Evolutionary conservation across 2,113 vertebrate species (phyloP), one percentile per base, ranked within the genome.

Genomic region (Petrocephalus microphthalmus): DNA sequence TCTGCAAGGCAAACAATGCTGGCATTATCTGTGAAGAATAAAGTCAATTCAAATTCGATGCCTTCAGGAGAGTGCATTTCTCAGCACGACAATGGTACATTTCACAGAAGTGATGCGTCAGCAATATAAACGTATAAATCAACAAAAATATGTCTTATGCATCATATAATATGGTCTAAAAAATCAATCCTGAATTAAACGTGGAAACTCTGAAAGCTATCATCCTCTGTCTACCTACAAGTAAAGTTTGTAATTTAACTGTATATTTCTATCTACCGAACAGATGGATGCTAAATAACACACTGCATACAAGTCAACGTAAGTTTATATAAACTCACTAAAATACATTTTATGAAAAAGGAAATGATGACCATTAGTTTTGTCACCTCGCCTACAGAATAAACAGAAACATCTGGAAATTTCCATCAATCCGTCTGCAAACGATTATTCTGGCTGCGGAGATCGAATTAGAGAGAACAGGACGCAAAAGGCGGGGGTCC

Each of bases 41-140:
- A 49, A 83, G 33, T 47, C 17, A 49, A 47, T 64, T 64, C 60
- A 29, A n/a, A 64, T 83, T 22, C 45, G 4, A 49, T n/a, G 20
- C 49, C 49, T 84, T 84, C 11, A 8, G 82, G 49, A 52, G 8
- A 25, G 45, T 2, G 82, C 17, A n/a, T 84, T 84, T 84, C 10
- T 84, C 22, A 84, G 22, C 19, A 25, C 13, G 11, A 84, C 49
- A 1, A 83, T 29, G 60, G 25, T n/a, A 67, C n/a, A 29, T 29
- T 67, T 29, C 29, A 74, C 67, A 74, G 25, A 25, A 78, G 13
- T 42, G 33, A 78, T 78, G 33, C 17, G 33, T 33, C 42, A 19
- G 29, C 33, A 78, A 78, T 42, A 83, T 83, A 83, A 82, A 83
- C n/a, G 20, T 83, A 11, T 83, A 83, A 83, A 83, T 83, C 42